Percentiles rank a stretch among this genome's conserved stretches.
Evolutionary conservation across 2,888 invertebrate genomes (phyloP).

Genomic region (Ellobium chinense): DNA sequence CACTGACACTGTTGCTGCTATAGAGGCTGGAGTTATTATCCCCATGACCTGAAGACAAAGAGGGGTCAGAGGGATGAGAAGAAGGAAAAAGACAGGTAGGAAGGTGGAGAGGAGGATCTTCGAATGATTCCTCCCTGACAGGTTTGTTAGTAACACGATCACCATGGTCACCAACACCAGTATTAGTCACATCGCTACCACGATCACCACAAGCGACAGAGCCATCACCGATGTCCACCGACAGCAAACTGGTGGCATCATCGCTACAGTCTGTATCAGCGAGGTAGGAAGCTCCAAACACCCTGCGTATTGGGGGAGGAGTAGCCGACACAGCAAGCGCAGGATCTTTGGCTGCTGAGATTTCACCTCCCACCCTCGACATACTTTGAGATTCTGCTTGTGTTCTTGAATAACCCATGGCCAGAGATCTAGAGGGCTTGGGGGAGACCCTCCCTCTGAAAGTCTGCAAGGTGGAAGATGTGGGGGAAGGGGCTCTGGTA

Average conservation of each 20-base stretch:
- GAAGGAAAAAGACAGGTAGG: background rate
- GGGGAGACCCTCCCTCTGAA: background rate
- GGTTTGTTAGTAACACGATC: background rate
- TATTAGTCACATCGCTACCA: background rate
- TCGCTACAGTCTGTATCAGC: background rate
- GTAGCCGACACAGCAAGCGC: background rate
- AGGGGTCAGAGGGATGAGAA: background rate
- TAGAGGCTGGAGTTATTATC: background rate
- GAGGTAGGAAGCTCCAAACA: background rate
- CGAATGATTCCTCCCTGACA: background rate
- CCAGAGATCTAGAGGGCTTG: background rate
- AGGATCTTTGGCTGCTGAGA: background rate
- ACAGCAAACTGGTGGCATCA: background rate
- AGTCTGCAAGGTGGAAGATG: background rate
- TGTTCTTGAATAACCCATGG: background rate
- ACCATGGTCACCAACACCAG: background rate
- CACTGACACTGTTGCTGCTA: conserved; percentile 21
- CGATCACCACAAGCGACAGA: background rate
- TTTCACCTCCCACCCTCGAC: background rate
- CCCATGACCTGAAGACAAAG: background rate
- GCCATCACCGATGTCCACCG: background rate
- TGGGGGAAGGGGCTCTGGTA: background rate
- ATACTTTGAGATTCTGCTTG: background rate
- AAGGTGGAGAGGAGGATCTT: background rate
- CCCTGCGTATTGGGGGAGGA: background rate